phyloP scores from a whole-genome alignment of 2,113 vertebrate species.

The Pandion haliaetus region DNA sequence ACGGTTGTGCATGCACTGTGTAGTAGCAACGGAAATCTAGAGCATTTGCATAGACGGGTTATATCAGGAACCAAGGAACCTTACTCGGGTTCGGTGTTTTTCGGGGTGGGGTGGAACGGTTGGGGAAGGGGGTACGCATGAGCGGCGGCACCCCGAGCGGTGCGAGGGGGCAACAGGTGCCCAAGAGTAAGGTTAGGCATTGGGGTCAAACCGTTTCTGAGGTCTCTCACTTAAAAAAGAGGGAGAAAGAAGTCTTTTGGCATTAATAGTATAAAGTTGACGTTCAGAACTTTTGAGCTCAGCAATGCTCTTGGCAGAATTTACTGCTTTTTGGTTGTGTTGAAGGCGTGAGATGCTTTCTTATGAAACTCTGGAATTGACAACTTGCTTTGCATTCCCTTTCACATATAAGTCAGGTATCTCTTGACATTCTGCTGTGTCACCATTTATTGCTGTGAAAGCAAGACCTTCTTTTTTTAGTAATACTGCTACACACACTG shows the following conservation, averaged over 20 bases:
- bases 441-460: neutral
- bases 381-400: neutral
- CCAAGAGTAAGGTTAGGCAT: neutral
- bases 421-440: neutral
- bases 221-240: neutral
- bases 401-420: accelerated
- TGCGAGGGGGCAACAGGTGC: neutral
- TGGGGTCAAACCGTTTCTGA: accelerated
- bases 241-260: neutral
- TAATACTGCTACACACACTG: neutral
- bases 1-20: neutral
- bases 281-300: neutral
- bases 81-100: too few species aligned
- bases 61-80: too few species aligned
- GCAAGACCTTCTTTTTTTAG: neutral
- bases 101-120: too few species aligned
- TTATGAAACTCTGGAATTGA: neutral
- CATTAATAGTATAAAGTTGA: accelerated
- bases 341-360: neutral
- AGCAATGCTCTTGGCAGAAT: accelerated
- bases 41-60: too few species aligned
- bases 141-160: neutral
- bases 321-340: neutral
- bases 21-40: neutral
- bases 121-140: too few species aligned